Evolutionary conservation across 37 sponge, comb jelly and placozoan genomes (phyloP), one percentile per base, ranked within the genome.

Genomic region (Spongia lamella): DNA sequence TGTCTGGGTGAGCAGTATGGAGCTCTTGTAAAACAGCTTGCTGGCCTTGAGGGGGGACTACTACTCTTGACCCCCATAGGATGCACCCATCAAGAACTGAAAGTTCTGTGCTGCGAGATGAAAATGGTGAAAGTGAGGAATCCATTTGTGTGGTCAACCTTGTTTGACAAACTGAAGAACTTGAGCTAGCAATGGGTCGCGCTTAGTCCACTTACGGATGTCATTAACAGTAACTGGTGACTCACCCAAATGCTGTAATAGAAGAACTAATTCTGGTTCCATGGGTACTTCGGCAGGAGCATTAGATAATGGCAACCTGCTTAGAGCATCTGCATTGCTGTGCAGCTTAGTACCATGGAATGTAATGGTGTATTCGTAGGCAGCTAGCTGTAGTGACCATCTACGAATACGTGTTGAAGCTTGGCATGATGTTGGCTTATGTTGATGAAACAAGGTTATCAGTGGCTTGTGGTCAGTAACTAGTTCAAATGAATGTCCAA

Each of bases 91-190:
- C n/a, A n/a, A n/a, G n/a, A n/a, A n/a, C n/a, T n/a, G n/a, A n/a
- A n/a, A n/a, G n/a, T n/a, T n/a, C n/a, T n/a, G n/a, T n/a, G n/a
- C n/a, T n/a, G n/a, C n/a, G n/a, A n/a, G n/a, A n/a, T n/a, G n/a
- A n/a, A n/a, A n/a, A n/a, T n/a, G n/a, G n/a, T n/a, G n/a, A n/a
- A n/a, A n/a, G n/a, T n/a, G n/a, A n/a, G n/a, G n/a, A n/a, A n/a
- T n/a, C n/a, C n/a, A n/a, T n/a, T n/a, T n/a, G n/a, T n/a, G n/a
- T n/a, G n/a, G n/a, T n/a, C n/a, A n/a, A n/a, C 57, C 57, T 56
- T 56, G 57, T 21, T 25, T 26, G 25, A 56, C 57, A 56, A 56
- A 56, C 7, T 56, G 24, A 56, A 56, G 57, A 25, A 56, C 57
- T 7, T 5, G 57, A 7, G 57, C 57, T 1, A 56, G 57, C 21